Evolutionary conservation across 2,888 invertebrate genomes (phyloP).

Genomic region (Argyresthia goedartella): DNA sequence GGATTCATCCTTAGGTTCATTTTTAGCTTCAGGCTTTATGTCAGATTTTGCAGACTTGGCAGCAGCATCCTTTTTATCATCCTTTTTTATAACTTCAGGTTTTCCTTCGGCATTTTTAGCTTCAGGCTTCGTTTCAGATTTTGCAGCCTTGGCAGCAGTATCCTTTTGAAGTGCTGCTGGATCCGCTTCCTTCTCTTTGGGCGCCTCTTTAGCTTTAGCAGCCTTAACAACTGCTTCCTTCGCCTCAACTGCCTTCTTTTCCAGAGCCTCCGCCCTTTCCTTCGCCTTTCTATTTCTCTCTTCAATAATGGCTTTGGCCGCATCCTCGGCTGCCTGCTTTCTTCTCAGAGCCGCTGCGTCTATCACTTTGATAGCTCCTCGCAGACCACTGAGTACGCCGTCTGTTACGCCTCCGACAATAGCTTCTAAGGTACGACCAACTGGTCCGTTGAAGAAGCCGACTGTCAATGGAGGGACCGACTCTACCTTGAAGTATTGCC

Average conservation of each 20-base stretch:
- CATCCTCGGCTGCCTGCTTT: constrained; percentile 25
- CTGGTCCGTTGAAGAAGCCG: constrained; percentile 29
- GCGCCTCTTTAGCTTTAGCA: constrained; percentile 9
- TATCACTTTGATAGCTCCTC: constrained; percentile 26
- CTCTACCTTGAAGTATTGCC: constrained; percentile 51
- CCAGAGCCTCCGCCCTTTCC: constrained; percentile 13
- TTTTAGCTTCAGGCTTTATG: too few relatives aligned
- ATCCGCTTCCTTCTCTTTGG: constrained; percentile 12
- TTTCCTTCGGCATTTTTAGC: too few relatives aligned
- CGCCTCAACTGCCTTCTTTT: constrained; percentile 17
- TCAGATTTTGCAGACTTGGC: too few relatives aligned
- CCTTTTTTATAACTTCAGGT: too few relatives aligned
- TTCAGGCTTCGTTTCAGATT: too few relatives aligned
- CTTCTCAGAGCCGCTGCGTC: constrained; percentile 25
- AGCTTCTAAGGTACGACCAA: constrained; percentile 32
- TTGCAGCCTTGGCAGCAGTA: too few relatives aligned
- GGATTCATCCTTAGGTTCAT: too few relatives aligned
- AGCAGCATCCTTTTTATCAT: too few relatives aligned
- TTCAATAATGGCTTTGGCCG: constrained; percentile 27
- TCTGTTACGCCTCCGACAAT: constrained; percentile 19
- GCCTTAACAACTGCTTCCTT: constrained; percentile 18
- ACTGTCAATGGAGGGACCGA: constrained; percentile 41
- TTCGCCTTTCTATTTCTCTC: constrained; percentile 27
- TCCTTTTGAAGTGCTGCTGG: too few relatives aligned
- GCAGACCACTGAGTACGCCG: constrained; percentile 22